Conservation (phyloP, 2,113 vertebrate species). For the Tapirus terrestris region DNA sequence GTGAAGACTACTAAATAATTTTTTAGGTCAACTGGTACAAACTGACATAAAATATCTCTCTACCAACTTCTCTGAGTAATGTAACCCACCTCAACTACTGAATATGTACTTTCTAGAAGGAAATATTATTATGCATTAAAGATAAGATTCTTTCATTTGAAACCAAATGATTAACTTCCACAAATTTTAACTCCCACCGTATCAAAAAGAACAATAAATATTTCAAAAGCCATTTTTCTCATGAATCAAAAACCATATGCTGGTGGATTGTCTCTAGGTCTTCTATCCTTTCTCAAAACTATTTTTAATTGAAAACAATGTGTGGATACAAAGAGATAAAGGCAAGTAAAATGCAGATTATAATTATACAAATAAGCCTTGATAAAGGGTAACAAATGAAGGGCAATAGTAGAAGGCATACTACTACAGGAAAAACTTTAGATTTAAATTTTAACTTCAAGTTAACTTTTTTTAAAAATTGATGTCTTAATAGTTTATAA, state of each 20-base stretch:
- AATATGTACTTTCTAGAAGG: background rate
- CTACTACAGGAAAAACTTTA: background rate
- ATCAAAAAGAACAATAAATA: background rate
- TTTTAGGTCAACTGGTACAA: background rate
- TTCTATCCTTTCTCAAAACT: conserved; percentile 11
- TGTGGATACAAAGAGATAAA: background rate
- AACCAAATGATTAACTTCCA: background rate
- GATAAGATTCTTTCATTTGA: background rate
- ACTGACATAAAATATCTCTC: background rate
- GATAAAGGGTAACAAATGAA: background rate
- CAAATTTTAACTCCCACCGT: background rate
- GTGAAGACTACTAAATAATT: background rate
- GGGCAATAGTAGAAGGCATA: background rate
- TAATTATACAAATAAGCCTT: background rate
- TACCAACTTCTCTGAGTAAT: background rate
- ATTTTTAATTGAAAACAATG: background rate
- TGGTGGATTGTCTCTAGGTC: background rate
- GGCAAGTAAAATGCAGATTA: background rate
- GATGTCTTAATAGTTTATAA: too few species aligned
- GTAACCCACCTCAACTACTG: background rate
- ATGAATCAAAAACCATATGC: background rate
- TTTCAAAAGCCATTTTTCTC: conserved; percentile 31
- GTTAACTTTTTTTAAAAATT: too few species aligned
- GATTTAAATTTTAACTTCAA: background rate
- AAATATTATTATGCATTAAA: background rate